A percentile compares a stretch with the other conserved stretches of the same genome.
Evolutionary conservation across 2,797 vertebrate genomes (phyloP).

Genomic region (Artibeus jamaicensis): DNA sequence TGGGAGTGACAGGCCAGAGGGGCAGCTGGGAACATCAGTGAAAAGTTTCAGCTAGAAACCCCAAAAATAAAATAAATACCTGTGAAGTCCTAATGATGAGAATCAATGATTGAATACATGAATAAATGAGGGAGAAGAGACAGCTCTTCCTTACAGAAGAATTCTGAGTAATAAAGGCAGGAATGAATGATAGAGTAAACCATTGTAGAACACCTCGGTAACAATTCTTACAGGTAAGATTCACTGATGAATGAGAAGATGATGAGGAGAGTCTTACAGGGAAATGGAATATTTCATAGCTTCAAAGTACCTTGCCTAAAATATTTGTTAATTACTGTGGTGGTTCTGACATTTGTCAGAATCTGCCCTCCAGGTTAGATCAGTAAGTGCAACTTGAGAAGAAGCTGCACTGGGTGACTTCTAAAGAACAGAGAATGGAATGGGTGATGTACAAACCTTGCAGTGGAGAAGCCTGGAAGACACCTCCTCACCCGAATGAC

Average conservation of each 20-base stretch:
- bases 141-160: neutral
- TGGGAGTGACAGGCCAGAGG: neutral
- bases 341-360: neutral
- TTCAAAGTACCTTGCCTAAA: neutral
- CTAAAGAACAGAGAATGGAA: neutral
- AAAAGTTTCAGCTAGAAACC: neutral
- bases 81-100: neutral
- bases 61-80: neutral
- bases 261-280: neutral
- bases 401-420: neutral
- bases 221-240: neutral
- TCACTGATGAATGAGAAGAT: neutral
- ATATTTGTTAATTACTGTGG: neutral
- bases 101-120: neutral
- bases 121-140: neutral
- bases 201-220: neutral
- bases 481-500: neutral
- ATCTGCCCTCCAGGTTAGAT: neutral
- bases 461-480: neutral
- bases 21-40: neutral
- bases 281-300: neutral
- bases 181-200: neutral
- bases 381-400: neutral
- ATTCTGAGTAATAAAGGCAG: neutral
- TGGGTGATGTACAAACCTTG: neutral